Evolutionary conservation across 1,140 invertebrate genomes (phyloP).

Genomic region (Cyclargus thomasi): DNA sequence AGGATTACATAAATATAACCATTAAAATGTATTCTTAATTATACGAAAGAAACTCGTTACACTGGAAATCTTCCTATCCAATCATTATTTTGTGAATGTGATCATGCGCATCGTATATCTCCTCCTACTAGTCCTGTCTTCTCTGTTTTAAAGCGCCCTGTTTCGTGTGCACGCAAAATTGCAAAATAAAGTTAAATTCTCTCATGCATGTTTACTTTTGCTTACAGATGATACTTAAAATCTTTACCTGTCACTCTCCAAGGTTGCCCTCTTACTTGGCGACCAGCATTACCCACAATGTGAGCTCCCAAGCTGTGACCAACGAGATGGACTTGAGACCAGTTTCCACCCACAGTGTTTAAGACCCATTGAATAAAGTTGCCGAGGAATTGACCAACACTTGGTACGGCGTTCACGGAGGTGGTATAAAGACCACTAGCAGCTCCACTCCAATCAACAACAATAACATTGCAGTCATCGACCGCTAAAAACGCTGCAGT

Average conservation of each 20-base stretch:
- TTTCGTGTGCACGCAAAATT: too few relatives aligned
- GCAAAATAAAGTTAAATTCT: too few relatives aligned
- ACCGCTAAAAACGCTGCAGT: constrained; percentile 74
- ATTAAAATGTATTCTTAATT: too few relatives aligned
- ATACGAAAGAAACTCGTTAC: too few relatives aligned
- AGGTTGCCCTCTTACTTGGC: background rate
- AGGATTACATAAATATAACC: too few relatives aligned
- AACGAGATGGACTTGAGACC: constrained; percentile 11
- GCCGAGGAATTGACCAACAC: constrained; percentile 14
- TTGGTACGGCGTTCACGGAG: background rate
- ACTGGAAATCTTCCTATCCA: too few relatives aligned
- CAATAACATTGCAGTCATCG: constrained; percentile 19
- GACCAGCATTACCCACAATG: constrained; percentile 20
- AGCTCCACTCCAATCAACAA: constrained; percentile 19
- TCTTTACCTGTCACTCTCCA: constrained; percentile 1
- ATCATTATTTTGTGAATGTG: too few relatives aligned
- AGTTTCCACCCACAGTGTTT: constrained; percentile 15
- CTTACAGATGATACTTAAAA: background rate
- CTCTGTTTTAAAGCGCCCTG: too few relatives aligned
- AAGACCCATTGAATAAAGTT: constrained; percentile 17
- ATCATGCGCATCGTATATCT: too few relatives aligned
- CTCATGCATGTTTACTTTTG: too few relatives aligned
- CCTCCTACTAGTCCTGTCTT: too few relatives aligned
- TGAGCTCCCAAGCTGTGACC: constrained; percentile 22
- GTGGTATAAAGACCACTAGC: constrained; percentile 9